Evolutionary conservation across 2,113 vertebrate species (phyloP).

Genomic region (Zapornia atra): DNA sequence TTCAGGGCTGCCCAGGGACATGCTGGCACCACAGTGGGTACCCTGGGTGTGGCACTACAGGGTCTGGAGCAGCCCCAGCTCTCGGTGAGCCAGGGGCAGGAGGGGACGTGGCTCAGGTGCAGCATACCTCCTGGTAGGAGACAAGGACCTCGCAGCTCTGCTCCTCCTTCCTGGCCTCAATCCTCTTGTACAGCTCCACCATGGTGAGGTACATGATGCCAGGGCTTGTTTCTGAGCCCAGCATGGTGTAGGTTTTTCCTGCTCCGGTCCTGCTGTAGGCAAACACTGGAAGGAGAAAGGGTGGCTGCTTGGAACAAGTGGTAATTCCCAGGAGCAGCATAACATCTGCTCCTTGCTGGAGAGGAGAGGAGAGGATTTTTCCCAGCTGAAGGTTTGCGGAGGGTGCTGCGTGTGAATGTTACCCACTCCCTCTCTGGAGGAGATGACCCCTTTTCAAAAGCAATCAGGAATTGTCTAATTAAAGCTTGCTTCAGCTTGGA

Average conservation of each 20-base stretch:
- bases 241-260: conserved; percentile 78
- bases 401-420: background rate
- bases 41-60: too few relatives aligned
- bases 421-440: rapidly evolving
- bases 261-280: conserved; percentile 73
- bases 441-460: background rate
- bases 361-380: too few relatives aligned
- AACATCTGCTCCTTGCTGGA: background rate
- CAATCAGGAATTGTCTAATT: background rate
- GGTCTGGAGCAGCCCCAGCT: background rate
- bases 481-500: background rate
- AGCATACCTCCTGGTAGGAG: conserved; percentile 76
- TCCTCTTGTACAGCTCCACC: conserved; percentile 71
- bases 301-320: rapidly evolving
- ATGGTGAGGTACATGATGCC: conserved; percentile 78
- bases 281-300: conserved; percentile 68
- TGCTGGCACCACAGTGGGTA: too few relatives aligned
- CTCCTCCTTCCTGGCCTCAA: conserved; percentile 66
- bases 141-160: conserved; percentile 69
- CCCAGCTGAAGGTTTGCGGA: too few relatives aligned
- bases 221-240: conserved; percentile 68
- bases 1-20: too few relatives aligned
- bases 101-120: rapidly evolving
- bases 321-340: background rate
- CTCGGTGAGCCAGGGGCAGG: background rate